Conservation (phyloP, 2,113 vertebrate genomes). For the Asarcornis scutulata region DNA sequence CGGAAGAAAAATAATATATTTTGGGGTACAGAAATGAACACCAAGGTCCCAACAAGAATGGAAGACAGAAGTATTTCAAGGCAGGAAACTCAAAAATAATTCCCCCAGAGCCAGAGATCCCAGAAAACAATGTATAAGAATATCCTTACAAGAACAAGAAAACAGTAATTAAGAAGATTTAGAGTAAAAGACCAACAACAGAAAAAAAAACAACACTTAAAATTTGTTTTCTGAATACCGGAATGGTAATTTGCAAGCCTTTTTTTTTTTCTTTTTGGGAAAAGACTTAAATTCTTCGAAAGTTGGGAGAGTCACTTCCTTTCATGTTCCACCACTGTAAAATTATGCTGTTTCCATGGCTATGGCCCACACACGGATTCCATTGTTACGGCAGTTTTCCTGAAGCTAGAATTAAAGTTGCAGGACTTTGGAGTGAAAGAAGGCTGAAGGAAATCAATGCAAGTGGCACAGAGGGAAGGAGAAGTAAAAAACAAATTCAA, state of each 20-base stretch:
- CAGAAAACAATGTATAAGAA: neutral
- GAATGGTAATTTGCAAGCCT: neutral
- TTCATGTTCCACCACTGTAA: neutral
- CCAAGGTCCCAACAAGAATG: neutral
- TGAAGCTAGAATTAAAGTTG: neutral
- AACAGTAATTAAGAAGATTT: neutral
- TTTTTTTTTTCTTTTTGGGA: neutral
- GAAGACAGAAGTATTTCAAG: neutral
- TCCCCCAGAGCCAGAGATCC: neutral
- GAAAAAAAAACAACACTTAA: fast-evolving
- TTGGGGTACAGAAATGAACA: neutral
- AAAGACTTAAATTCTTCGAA: constrained; percentile 11
- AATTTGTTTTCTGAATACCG: neutral
- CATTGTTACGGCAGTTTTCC: constrained; percentile 19
- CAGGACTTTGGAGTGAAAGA: neutral
- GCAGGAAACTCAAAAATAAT: neutral
- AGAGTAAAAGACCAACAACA: neutral
- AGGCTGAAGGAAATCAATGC: neutral
- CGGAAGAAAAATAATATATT: neutral
- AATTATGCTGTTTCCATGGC: constrained; percentile 34
- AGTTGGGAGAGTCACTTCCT: constrained; percentile 18
- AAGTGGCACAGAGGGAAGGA: fast-evolving
- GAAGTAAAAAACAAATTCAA: neutral
- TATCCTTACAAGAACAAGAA: too few species aligned
- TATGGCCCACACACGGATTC: constrained; percentile 45